Evolutionary conservation across 2,888 invertebrate species (phyloP), one percentile per base, ranked within the genome.

Genomic region (Microplitis manilae): DNA sequence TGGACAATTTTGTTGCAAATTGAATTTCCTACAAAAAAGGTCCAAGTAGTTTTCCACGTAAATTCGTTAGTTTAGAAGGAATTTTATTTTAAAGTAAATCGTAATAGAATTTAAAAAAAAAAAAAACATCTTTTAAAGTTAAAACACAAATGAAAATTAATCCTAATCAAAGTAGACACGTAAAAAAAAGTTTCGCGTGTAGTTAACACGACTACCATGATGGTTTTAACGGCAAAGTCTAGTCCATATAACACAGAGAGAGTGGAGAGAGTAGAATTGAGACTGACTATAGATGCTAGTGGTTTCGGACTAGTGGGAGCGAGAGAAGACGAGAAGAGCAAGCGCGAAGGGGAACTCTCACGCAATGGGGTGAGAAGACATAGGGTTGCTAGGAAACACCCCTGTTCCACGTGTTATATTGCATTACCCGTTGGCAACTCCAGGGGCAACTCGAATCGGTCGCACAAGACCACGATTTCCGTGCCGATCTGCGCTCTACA

Each of bases 341-440:
- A 74, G 67, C 17, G 64, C 40, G n/a, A 30, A 41, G 59, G 73
- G 78, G 60, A 77, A 73, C 80, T 75, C 77, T 73, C 70, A 60
- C 75, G 76, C 78, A 38, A 77, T 80, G 79, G 81, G 79, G 81
- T 79, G 87, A 85, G 85, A 87, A 87, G 86, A 86, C 85, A 85
- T 82, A 86, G 86, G 87, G 88, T 88, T 88, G 88, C 88, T 88
- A 88, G 88, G 88, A 87, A 82, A 88, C 88, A 87, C 88, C 88
- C 77, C 87, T 87, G 83, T 83, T 86, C 83, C 85, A 84, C 87
- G 86, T 86, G 87, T 87, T 88, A 87, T 87, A 87, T 88, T 87
- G 88, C 87, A 88, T 88, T 88, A 88, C 85, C 85, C 85, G 86
- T 85, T 84, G 50, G 82, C 84, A 84, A 82, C 82, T 81, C 81